phyloP scores from a whole-genome alignment of 2,888 invertebrate species.

The Lysandra bellargus region DNA sequence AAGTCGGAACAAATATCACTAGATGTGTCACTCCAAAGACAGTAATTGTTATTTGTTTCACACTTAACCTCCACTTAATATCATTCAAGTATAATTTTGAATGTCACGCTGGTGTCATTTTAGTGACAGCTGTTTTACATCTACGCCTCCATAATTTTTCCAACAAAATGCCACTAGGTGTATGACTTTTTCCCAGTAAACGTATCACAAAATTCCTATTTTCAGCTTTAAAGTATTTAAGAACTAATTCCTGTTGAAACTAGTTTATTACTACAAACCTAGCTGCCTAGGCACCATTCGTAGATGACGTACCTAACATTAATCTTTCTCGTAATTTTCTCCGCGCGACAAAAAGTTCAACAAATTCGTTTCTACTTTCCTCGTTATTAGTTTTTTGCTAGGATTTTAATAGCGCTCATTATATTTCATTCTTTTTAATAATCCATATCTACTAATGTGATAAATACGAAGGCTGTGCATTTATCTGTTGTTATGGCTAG shows the following conservation, averaged over 20 bases:
- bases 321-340: slow-evolving; percentile 19
- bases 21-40: too few species aligned
- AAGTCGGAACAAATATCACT: too few species aligned
- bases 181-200: too few species aligned
- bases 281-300: background rate
- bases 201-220: background rate
- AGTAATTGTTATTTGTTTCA: too few species aligned
- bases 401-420: background rate
- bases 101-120: too few species aligned
- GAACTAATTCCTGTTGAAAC: background rate
- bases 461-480: background rate
- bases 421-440: background rate
- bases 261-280: background rate
- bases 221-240: background rate
- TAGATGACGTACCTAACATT: slow-evolving; percentile 8
- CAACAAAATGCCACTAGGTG: too few species aligned
- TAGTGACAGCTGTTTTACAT: background rate
- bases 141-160: background rate
- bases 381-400: background rate
- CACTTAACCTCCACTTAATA: too few species aligned
- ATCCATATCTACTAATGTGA: background rate
- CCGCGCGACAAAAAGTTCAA: slow-evolving; percentile 1
- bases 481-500: too few species aligned
- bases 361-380: background rate
- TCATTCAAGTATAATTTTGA: too few species aligned